Conservation (phyloP, 2,888 invertebrate species). For the Anthophora plumipes region DNA sequence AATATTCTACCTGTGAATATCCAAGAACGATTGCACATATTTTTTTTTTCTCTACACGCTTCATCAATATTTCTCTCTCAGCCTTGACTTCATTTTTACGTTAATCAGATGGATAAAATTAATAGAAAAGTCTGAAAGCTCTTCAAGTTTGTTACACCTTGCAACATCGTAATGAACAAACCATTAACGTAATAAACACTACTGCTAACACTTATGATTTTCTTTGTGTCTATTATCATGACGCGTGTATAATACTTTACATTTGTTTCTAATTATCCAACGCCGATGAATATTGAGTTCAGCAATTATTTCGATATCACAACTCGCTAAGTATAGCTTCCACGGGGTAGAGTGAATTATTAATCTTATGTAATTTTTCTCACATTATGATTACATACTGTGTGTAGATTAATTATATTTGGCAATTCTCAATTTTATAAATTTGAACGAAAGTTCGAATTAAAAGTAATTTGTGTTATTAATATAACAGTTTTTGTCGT, state of each 20-base stretch:
- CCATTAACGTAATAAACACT: constrained; percentile 24
- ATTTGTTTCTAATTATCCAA: not conserved
- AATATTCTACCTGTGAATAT: not conserved
- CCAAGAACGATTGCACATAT: too few relatives aligned
- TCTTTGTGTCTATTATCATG: too few relatives aligned
- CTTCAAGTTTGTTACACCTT: not conserved
- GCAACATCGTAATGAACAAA: not conserved
- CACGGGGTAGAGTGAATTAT: not conserved
- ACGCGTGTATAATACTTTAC: not conserved
- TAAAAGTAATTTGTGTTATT: too few relatives aligned
- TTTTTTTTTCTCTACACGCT: too few relatives aligned
- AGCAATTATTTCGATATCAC: not conserved
- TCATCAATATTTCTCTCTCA: too few relatives aligned
- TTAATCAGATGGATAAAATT: too few relatives aligned
- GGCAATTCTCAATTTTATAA: too few relatives aligned
- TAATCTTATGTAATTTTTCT: not conserved
- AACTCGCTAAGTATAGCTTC: not conserved
- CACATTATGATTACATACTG: too few relatives aligned
- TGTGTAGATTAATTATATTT: not conserved
- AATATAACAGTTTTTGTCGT: too few relatives aligned
- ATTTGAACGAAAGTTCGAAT: too few relatives aligned
- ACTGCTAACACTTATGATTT: not conserved
- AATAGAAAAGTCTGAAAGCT: too few relatives aligned
- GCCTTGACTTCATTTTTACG: too few relatives aligned
- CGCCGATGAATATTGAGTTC: constrained; percentile 2